Conservation (phyloP, 2,113 vertebrate genomes). For the Benitochromis conjunctus region DNA sequence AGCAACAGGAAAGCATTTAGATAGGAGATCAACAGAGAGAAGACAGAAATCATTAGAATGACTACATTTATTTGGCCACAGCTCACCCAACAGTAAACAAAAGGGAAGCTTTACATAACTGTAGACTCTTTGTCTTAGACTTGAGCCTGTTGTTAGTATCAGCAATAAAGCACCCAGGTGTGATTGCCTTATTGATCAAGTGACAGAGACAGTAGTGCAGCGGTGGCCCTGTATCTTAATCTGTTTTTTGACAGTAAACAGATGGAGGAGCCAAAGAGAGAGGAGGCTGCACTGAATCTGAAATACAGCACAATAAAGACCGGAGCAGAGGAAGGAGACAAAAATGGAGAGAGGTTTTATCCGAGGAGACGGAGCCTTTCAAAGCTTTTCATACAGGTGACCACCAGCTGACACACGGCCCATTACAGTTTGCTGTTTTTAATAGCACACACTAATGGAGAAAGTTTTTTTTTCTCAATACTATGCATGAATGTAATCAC, state of each 20-base stretch:
- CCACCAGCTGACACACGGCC: neutral
- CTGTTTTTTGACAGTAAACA: constrained; percentile 35
- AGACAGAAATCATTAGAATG: neutral
- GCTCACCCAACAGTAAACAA: neutral
- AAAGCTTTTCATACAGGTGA: neutral
- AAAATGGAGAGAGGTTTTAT: neutral
- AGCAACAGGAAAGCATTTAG: constrained; percentile 9
- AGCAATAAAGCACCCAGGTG: constrained; percentile 38
- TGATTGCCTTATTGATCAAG: constrained; percentile 63
- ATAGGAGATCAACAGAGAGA: neutral
- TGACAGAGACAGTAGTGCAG: constrained; percentile 22
- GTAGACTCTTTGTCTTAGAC: constrained; percentile 13
- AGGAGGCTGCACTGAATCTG: neutral
- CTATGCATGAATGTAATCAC: neutral
- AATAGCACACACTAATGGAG: neutral
- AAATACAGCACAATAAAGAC: constrained; percentile 16
- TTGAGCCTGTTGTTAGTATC: constrained; percentile 3
- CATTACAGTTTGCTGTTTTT: neutral
- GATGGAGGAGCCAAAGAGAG: neutral
- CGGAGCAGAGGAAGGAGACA: neutral
- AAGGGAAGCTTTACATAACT: neutral
- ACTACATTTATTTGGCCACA: neutral
- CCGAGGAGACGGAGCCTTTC: neutral
- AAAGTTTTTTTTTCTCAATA: neutral
- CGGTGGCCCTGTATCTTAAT: constrained; percentile 38